These are phyloP conservation scores for Drosophila kurseongensis DNA, from an alignment of 1,140 invertebrate species.

Conservation along the genomic window DNA sequence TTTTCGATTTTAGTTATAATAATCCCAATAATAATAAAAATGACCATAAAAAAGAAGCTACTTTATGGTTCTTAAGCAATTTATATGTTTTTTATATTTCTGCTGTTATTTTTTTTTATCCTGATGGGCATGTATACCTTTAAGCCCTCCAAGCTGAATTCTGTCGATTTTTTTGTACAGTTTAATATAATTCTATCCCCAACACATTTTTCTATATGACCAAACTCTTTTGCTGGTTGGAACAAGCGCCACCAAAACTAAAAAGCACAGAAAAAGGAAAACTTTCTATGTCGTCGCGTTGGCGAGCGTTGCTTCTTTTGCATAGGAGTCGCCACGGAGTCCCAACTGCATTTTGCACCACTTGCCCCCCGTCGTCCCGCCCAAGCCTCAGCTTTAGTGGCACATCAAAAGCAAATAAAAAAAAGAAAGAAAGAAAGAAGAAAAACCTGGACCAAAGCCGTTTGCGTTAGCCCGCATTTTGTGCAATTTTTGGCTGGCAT, in stretches of 20 bases:
- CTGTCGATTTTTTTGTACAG: conserved; percentile 10
- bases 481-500: conserved; percentile 26
- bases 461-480: conserved; percentile 48
- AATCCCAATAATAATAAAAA: too few species aligned
- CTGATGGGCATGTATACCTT: neutral
- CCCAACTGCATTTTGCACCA: conserved; percentile 34
- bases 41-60: too few species aligned
- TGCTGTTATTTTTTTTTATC: neutral
- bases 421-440: neutral
- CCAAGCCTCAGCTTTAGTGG: conserved; percentile 14
- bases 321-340: conserved; percentile 56
- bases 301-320: conserved; percentile 47
- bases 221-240: conserved; percentile 38
- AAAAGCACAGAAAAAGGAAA: conserved; percentile 23
- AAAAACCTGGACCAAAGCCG: conserved; percentile 30
- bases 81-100: neutral
- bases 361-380: neutral
- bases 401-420: conserved; percentile 32
- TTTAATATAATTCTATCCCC: conserved; percentile 27
- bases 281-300: conserved; percentile 46
- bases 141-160: neutral
- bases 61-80: neutral
- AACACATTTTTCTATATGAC: conserved; percentile 47
- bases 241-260: conserved; percentile 24
- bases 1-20: too few species aligned